These are phyloP conservation scores for Chrysodeixis includens DNA, from an alignment of 2,888 invertebrate species.

Conservation along the genomic window DNA sequence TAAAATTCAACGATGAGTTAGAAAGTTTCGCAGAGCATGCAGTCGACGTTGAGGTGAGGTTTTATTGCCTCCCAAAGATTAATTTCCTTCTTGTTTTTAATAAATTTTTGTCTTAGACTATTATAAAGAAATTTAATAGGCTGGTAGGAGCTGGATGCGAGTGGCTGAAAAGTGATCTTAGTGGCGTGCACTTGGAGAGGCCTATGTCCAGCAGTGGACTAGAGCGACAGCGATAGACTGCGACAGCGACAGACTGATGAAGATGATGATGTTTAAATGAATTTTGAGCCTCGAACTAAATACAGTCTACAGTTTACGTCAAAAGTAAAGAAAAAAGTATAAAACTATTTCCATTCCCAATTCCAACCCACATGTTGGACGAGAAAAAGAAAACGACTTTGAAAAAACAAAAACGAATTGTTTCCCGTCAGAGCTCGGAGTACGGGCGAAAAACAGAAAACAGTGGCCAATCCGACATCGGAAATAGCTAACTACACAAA, in stretches of 20 bases:
- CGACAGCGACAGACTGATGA: too few relatives aligned
- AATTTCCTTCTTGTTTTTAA: background rate
- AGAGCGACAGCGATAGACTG: too few relatives aligned
- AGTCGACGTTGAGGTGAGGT: background rate
- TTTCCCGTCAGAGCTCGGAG: background rate
- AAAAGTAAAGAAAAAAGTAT: background rate
- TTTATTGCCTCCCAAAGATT: background rate
- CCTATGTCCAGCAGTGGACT: too few relatives aligned
- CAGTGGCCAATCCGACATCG: background rate
- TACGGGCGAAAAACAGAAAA: background rate
- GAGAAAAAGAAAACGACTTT: background rate
- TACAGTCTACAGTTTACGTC: background rate
- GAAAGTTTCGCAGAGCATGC: background rate
- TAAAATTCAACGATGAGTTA: slow-evolving; percentile 6
- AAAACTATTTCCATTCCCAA: background rate
- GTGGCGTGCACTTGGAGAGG: too few relatives aligned
- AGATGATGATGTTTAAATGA: too few relatives aligned
- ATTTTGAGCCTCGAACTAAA: background rate
- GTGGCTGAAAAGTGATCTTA: too few relatives aligned
- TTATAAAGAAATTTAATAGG: too few relatives aligned
- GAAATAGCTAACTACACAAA: slow-evolving; percentile 2
- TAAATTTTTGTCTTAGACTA: background rate
- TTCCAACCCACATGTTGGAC: too few relatives aligned
- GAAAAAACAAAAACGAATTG: background rate
- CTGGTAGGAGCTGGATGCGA: too few relatives aligned